Base-by-base conservation (phyloP, 1,140 invertebrate species). In the Zaprionus camerounensis region DNA sequence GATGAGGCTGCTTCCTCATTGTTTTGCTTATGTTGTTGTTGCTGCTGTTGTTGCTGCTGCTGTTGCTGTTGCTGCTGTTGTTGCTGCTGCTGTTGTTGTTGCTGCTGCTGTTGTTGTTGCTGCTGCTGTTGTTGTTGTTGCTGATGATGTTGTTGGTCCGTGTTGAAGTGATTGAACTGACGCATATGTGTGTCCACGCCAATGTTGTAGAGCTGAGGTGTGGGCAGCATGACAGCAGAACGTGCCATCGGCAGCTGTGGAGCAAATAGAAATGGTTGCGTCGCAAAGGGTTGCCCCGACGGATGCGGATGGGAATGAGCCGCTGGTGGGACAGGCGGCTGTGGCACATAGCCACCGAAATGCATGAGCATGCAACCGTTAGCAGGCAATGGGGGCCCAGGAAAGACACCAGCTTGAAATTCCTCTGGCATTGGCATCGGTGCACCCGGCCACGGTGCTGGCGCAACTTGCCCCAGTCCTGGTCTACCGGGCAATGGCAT, bases 191-290 rank as follows among this genome's bases (percentile, higher is more conserved):
- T 93, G 34, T 96, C 95, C 41, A 95, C 90, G 78, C 95, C 95
- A 77, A 96, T 91, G 91, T 96, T 96, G 92, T 94, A 96, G 86
- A 95, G 31, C 20, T 12, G 20, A 11, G 61, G 11, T n/a, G 41
- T 11, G 7, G 41, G 66, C 28, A 56, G 3, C 58, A 46, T 22
- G 15, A 71, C 17, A 0, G 65, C 17, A 0, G 65, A 31, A 12
- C 22, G 44, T 36, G 46, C 36, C 36, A 57, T 6, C 9, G 53
- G 57, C 11, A 57, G 63, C 9, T 70, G 65, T 34, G 65, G 57
- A 1, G 41, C 49, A 57, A 62, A 49, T 31, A 73, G 34, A 56
- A 7, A 24, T n/a, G 53, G 57, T 24, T 68, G 15, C 11, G 65
- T 13, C 7, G 15, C 56, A 67, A 31, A 76, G 5, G 69, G 31